These are phyloP conservation scores for Epirrhoe alternata DNA, from an alignment of 2,888 invertebrate species.

Conservation along the genomic window DNA sequence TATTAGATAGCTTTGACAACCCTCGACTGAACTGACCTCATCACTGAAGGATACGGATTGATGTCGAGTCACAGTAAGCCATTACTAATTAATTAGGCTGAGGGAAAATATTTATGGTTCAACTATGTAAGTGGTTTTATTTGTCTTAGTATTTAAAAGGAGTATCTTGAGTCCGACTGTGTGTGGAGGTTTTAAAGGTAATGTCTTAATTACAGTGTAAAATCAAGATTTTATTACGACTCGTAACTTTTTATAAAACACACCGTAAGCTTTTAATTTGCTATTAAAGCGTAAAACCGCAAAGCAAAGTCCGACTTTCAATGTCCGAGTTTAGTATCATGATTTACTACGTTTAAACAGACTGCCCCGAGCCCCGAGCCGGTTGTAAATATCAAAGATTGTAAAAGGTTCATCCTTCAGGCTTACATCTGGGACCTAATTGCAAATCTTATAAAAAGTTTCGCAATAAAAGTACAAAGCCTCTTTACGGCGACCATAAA, in stretches of 20 bases:
- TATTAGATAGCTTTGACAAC: conserved; percentile 16
- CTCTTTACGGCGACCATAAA: conserved; percentile 21
- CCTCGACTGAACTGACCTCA: neutral
- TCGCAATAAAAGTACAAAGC: conserved; percentile 25
- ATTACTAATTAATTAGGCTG: neutral
- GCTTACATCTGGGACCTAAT: conserved; percentile 12
- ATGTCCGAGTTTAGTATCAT: too few species aligned
- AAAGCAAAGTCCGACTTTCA: too few species aligned
- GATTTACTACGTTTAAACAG: neutral
- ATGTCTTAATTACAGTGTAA: too few species aligned
- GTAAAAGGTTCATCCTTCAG: neutral
- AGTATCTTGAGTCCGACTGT: too few species aligned
- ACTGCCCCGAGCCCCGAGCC: neutral
- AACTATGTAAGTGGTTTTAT: neutral
- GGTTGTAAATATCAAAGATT: neutral
- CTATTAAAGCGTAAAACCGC: too few species aligned
- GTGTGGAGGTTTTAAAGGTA: too few species aligned
- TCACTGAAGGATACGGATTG: neutral
- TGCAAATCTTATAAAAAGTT: conserved; percentile 22
- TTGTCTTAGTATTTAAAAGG: neutral
- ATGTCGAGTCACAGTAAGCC: neutral
- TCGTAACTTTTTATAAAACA: too few species aligned
- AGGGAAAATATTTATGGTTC: neutral
- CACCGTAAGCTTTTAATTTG: too few species aligned
- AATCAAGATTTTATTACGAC: too few species aligned